Base-by-base conservation (phyloP, 2,113 vertebrate species). In the Columba livia region DNA sequence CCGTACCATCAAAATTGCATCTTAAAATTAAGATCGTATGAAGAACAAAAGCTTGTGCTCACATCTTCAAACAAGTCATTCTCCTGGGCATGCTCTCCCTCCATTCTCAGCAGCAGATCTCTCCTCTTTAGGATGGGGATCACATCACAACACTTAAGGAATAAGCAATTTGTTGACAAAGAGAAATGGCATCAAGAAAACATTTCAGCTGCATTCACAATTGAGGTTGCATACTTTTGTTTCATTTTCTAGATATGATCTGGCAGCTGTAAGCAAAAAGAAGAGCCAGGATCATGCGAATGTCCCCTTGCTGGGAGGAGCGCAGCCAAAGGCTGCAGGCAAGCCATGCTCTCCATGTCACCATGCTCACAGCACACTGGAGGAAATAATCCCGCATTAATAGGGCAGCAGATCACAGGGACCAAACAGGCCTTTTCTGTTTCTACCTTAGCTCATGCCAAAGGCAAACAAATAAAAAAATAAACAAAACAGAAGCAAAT, bases 321-420 rank as follows among this genome's bases (percentile, higher is more conserved):
- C 1, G 0, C 86, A 85, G 86, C 65, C 86, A 90, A 77, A 79
- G 70, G 83, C 95, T 93, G 91, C 78, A 85, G 93, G 95, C 94
- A 50, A 96, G 81, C 89, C 66, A 42, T 44, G 96, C 78, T 92
- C 93, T 64, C 86, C 47, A 26, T 92, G 93, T 90, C 92, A 84
- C 77, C 1, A 1, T 56, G 74, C 90, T 93, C 70, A 58, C 42
- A 80, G 90, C 7, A 4, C 36, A 61, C 83, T 87, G 86, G 58
- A 93, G 77, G 96, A 96, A 81, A 87, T 75, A 96, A 96, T 92
- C 92, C 80, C 65, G 90, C 78, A 87, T 93, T 95, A 92, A 88
- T 51, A 87, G 90, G 80, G 79, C 83, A 95, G 86, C 90, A 89
- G 88, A 90, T 89, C 83, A 92, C 48, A 91, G 70, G 40, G 40